Base-by-base conservation (phyloP, 2,888 invertebrate species). In the Clistopyga incitator region DNA sequence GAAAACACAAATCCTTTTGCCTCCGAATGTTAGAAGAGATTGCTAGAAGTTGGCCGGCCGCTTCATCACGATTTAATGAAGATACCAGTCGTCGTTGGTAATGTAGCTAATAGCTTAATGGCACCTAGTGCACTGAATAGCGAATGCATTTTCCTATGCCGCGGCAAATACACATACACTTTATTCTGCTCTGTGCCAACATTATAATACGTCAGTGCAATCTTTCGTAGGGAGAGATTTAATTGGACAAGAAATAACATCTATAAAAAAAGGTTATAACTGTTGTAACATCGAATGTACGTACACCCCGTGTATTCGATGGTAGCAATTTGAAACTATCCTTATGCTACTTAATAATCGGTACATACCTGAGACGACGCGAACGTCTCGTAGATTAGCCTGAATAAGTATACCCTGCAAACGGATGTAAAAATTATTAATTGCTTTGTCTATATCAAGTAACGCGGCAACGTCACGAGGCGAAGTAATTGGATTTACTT, bases 41-140 rank as follows among this genome's bases (percentile, higher is more conserved):
- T 4, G 56, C 20, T 1, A 56, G 56, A 20, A 52, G 20, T n/a
- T 25, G 56, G 25, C 70, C 20, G 52, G 52, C 20, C 23, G 54
- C 70, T 11, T 71, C 54, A 56, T 56, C 54, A 20, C 38, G 54
- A 71, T 71, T 71, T 71, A 71, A 71, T 71, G 71, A 71, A 71
- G 71, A 71, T 71, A 54, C 56, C 42, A 71, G 71, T 25, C 56
- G 52, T 20, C 38, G 71, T 56, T 71, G 23, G 56, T 71, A 56
- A 71, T 45, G 42, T 10, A 54, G 56, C 20, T 71, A 71, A 71
- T 56, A 45, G 71, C 71, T 71, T 71, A 71, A 71, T 71, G 23
- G 56, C 71, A 71, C 42, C 38, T 23, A 56, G 15, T 71, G 56
- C 56, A 56, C 71, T 34, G 71, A 71, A 71, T 71, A 42, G 38